Evolutionary conservation across 1,140 invertebrate species (phyloP).

Genomic region (Hyles euphorbiae): DNA sequence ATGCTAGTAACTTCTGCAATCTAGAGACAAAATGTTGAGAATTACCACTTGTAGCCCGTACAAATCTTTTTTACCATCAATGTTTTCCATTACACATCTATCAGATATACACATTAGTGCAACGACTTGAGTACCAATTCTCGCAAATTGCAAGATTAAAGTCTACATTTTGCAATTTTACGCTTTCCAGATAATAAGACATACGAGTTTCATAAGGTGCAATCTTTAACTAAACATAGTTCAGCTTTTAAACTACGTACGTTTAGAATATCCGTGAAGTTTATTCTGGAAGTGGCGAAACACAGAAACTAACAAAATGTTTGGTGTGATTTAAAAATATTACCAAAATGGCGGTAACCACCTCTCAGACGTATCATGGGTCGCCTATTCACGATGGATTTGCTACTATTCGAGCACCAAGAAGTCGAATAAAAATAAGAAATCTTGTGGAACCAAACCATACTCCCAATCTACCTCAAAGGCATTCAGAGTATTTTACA

Average conservation of each 20-base stretch:
- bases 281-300: not conserved
- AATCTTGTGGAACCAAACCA: constrained; percentile 69
- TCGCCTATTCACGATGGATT: constrained; percentile 87
- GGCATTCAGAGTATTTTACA: constrained; percentile 73
- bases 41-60: not conserved
- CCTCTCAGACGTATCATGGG: constrained; percentile 69
- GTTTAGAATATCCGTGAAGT: not conserved
- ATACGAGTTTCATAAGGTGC: not conserved
- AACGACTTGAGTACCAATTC: constrained; percentile 17
- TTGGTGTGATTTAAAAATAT: constrained; percentile 5
- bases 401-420: constrained; percentile 83
- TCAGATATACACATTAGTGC: constrained; percentile 9
- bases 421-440: constrained; percentile 73
- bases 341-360: constrained; percentile 60
- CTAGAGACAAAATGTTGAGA: too few relatives aligned
- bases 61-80: constrained; percentile 14
- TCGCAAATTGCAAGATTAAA: constrained; percentile 17
- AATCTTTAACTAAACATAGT: too few relatives aligned
- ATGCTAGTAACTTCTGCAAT: too few relatives aligned
- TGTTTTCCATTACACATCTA: constrained; percentile 31
- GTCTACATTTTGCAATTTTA: constrained; percentile 33
- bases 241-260: not conserved
- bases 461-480: constrained; percentile 59
- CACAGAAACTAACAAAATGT: not conserved
- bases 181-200: constrained; percentile 33